Percentiles rank a stretch among this genome's conserved stretches.
Conservation (phyloP, 92 coral and sea anemone species). For the Palythoa caribaeorum region DNA sequence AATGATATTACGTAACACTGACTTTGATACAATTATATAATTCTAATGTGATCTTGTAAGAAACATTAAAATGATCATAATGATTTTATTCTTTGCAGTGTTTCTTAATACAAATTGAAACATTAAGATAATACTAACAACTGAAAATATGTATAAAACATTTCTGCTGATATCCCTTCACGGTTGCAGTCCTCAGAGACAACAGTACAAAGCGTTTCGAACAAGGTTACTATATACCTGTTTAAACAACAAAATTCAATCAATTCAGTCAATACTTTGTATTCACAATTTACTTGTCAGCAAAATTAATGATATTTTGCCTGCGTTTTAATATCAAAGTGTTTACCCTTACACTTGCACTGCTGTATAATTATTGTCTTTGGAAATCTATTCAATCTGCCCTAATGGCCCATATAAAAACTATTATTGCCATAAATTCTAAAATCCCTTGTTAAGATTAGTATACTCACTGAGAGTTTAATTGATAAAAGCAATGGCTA, state of each 20-base stretch:
- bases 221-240: not conserved
- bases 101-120: not conserved
- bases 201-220: too few relatives aligned
- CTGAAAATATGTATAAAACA: not conserved
- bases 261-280: not conserved
- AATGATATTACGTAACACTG: not conserved
- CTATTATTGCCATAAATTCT: not conserved
- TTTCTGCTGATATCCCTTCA: not conserved
- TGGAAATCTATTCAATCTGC: not conserved
- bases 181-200: too few relatives aligned
- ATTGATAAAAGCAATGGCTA: not conserved
- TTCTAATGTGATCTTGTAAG: not conserved
- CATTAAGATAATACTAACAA: not conserved
- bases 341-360: not conserved
- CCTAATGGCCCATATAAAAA: not conserved
- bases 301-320: not conserved
- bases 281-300: not conserved
- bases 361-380: not conserved
- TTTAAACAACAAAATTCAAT: too few relatives aligned
- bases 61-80: slow-evolving; percentile 7
- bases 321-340: not conserved
- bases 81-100: slow-evolving; percentile 12
- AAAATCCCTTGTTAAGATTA: not conserved
- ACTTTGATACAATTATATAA: not conserved
- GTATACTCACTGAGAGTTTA: not conserved